Evolutionary conservation across 2,888 invertebrate species (phyloP).

Genomic region (Yponomeuta cagnagella): DNA sequence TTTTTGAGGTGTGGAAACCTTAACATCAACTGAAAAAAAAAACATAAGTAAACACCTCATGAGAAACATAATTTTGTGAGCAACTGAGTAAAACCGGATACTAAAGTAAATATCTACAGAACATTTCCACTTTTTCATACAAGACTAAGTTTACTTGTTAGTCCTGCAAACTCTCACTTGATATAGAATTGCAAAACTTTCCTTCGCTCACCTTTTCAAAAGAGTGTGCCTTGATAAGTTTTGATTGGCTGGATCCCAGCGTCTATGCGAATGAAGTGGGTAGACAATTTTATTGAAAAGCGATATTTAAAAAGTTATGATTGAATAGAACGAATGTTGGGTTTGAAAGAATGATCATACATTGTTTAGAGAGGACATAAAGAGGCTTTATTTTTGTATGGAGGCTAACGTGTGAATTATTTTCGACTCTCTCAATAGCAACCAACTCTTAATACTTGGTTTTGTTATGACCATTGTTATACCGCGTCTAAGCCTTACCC

Average conservation of each 20-base stretch:
- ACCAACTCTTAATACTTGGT: neutral
- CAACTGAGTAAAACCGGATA: too few relatives aligned
- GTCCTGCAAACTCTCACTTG: neutral
- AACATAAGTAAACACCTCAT: too few relatives aligned
- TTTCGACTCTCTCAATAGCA: neutral
- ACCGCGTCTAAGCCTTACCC: neutral
- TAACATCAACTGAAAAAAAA: too few relatives aligned
- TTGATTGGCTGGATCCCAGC: slow-evolving; percentile 7
- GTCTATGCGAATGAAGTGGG: neutral
- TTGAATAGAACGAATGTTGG: neutral
- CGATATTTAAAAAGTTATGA: neutral
- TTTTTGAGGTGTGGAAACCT: too few relatives aligned
- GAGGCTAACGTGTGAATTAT: too few relatives aligned
- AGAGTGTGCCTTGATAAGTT: slow-evolving; percentile 5
- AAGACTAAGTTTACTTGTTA: neutral
- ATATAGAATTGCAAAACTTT: slow-evolving; percentile 8
- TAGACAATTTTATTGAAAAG: neutral
- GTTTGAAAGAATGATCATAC: too few relatives aligned
- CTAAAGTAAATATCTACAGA: neutral
- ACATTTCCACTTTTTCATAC: neutral
- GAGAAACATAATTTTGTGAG: too few relatives aligned
- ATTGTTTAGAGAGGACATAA: neutral
- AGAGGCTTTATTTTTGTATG: neutral
- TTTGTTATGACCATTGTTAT: neutral
- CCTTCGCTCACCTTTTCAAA: neutral